These are phyloP conservation scores for Clarias platycephalus DNA, from an alignment of 2,797 vertebrate species.

Conservation along the genomic window DNA sequence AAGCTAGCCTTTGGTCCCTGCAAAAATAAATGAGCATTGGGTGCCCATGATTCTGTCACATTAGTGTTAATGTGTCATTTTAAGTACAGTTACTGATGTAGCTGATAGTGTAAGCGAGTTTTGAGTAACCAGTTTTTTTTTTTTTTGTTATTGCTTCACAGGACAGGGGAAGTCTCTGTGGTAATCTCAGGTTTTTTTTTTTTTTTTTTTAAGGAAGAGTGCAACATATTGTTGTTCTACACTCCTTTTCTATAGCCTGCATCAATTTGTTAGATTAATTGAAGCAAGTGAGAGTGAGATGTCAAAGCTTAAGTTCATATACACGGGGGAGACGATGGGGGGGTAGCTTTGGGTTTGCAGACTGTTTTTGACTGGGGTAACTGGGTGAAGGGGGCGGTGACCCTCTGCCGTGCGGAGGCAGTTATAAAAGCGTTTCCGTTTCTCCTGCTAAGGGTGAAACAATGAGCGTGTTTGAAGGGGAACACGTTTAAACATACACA, in stretches of 20 bases:
- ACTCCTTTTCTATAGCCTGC: neutral
- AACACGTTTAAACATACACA: constrained; percentile 53
- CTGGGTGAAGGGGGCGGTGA: constrained; percentile 36
- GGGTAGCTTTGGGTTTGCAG: neutral
- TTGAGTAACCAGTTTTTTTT: neutral
- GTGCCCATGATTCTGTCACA: too few species aligned
- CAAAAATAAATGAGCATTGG: too few species aligned
- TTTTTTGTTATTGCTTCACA: neutral
- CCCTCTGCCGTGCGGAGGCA: constrained; percentile 48
- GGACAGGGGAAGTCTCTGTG: neutral
- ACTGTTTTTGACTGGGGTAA: neutral
- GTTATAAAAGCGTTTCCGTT: constrained; percentile 67
- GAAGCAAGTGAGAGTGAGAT: neutral
- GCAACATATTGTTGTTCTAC: neutral
- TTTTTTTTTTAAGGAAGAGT: too few species aligned
- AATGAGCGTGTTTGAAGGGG: constrained; percentile 55
- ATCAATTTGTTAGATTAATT: neutral
- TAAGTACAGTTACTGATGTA: too few species aligned
- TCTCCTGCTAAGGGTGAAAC: constrained; percentile 51
- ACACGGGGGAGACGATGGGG: neutral
- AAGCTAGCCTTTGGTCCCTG: too few species aligned
- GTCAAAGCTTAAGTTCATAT: neutral
- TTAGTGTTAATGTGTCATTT: too few species aligned
- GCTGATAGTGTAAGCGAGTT: neutral
- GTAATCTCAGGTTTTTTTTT: neutral